Evolutionary conservation across 1,140 invertebrate genomes (phyloP).

Genomic region (Bombus turneri): DNA sequence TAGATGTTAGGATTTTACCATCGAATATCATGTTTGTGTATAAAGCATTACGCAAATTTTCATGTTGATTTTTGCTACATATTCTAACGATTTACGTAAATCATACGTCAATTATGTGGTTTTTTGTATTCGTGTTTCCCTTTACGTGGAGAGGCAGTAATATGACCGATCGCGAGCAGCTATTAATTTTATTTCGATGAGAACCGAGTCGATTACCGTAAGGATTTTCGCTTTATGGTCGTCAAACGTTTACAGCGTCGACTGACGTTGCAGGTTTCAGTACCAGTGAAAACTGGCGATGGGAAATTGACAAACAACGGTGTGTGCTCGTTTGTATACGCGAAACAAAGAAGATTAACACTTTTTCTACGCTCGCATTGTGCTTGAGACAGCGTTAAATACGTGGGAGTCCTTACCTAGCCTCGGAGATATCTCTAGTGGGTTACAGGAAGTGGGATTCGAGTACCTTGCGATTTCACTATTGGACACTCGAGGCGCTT

Average conservation of each 20-base stretch:
- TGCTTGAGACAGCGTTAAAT: constrained; percentile 55
- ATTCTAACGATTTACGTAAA: not conserved
- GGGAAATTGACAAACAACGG: constrained; percentile 71
- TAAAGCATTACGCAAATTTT: not conserved
- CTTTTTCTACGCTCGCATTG: constrained; percentile 67
- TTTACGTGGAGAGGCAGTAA: not conserved
- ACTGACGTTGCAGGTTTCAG: not conserved
- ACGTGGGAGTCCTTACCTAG: constrained; percentile 69
- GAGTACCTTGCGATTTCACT: constrained; percentile 58
- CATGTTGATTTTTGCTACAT: not conserved
- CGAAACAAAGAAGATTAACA: constrained; percentile 70
- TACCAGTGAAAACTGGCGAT: constrained; percentile 63
- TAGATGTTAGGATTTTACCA: not conserved
- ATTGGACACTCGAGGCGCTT: constrained; percentile 31
- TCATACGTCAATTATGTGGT: not conserved
- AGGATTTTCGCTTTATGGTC: constrained; percentile 25
- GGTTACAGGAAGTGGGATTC: constrained; percentile 67
- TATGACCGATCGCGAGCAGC: not conserved
- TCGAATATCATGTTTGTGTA: not conserved
- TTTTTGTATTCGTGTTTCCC: not conserved
- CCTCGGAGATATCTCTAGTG: constrained; percentile 55
- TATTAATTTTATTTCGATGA: not conserved
- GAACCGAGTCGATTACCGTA: not conserved
- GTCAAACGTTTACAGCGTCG: not conserved
- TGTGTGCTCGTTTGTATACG: constrained; percentile 48